Evolutionary conservation across 2,888 invertebrate genomes (phyloP), one percentile per base, ranked within the genome.

Genomic region (Pandemis heparana): DNA sequence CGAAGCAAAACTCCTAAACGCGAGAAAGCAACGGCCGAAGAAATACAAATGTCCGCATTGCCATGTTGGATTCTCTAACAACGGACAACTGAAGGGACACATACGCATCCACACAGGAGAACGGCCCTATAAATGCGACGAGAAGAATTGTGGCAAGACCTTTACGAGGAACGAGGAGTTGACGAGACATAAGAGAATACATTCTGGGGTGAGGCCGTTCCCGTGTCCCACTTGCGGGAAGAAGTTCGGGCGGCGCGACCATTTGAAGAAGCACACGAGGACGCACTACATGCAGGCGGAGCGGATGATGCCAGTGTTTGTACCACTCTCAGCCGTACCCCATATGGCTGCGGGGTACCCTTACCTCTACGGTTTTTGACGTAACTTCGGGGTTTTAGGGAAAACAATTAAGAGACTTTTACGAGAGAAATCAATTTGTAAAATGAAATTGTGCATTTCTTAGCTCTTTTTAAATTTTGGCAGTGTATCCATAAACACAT

Each of bases 91-190:
- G 0, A 98, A 97, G 87, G 98, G 98, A 16, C 98, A 98, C 85
- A 96, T 98, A n/a, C 94, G 98, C 74, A 98, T 98, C 71, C 98
- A 98, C 83, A 98, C 98, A 51, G 98, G 98, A 91, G 98, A 98
- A 87, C 92, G 98, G 69, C 98, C 98, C 0, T 98, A 97, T 85
- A 97, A 97, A 80, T 98, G 98, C 83, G 98, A 98, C 74, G 96
- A 97, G 72, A 96, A 96, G 77, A 96, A 96, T 62, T 98, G 98
- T 85, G 97, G 97, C 0, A 98, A 98, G 87, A 97, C 97, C 0
- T 98, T 98, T 84, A 98, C 98, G 0, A 95, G 98, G 78, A 98
- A 98, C 88, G 98, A 98, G 85, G 98, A 98, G 85, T 88, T 98
- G 80, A 98, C 98, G 0, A 95, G 98, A n/a, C 98, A 98, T 87